These are phyloP conservation scores for Numenius arquata DNA, from an alignment of 2,113 vertebrate genomes.

Conservation along the genomic window DNA sequence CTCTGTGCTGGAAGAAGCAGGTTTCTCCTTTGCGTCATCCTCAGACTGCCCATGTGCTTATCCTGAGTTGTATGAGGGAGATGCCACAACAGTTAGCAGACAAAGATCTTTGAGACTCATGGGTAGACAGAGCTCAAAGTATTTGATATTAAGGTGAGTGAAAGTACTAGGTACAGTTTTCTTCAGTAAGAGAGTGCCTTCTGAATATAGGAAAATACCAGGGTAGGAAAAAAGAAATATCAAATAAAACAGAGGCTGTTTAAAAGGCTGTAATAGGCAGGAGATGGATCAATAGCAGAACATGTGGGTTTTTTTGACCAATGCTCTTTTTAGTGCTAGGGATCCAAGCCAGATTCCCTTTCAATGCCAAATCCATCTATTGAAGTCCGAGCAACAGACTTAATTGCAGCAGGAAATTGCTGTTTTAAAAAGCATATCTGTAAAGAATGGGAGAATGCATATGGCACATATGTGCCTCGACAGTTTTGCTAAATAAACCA, in stretches of 20 bases:
- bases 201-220: background rate
- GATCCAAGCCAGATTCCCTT: background rate
- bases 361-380: background rate
- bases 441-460: conserved; percentile 44
- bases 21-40: background rate
- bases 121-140: background rate
- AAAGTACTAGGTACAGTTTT: background rate
- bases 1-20: background rate
- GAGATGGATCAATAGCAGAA: background rate
- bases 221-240: background rate
- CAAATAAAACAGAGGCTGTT: background rate
- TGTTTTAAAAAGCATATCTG: conserved; percentile 14
- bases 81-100: background rate
- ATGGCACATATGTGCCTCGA: conserved; percentile 38
- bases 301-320: background rate
- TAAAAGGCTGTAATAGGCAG: background rate
- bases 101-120: background rate
- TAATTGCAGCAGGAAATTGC: conserved; percentile 17
- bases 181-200: background rate
- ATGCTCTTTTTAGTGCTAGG: background rate
- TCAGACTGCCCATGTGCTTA: background rate
- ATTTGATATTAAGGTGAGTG: background rate
- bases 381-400: conserved; percentile 14
- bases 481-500: conserved; percentile 58
- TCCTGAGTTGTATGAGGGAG: background rate